Conservation (phyloP, 2,888 invertebrate genomes). For the Dryobotodes eremita region DNA sequence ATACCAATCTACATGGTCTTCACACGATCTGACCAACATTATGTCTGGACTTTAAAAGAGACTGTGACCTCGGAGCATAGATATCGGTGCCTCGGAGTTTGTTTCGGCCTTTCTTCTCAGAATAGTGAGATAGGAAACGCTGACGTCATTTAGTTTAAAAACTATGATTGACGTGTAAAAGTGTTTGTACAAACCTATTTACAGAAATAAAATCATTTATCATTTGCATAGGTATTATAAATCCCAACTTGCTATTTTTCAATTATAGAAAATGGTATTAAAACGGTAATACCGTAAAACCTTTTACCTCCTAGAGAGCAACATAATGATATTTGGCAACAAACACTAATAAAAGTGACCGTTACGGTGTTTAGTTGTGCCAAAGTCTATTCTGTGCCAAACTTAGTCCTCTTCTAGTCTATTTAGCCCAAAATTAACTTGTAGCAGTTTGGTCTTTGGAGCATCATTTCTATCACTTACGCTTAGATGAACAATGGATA, state of each 20-base stretch:
- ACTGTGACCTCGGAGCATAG: too few species aligned
- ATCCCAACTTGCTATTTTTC: background rate
- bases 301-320: conserved; percentile 23
- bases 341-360: conserved; percentile 52
- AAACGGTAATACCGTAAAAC: conserved; percentile 28
- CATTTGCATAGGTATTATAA: background rate
- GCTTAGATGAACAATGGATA: conserved; percentile 20
- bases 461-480: conserved; percentile 27
- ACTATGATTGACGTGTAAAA: too few species aligned
- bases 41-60: too few species aligned
- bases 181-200: too few species aligned
- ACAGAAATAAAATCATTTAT: too few species aligned
- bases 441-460: conserved; percentile 37
- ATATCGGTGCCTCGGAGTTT: too few species aligned
- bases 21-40: too few species aligned
- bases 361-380: conserved; percentile 43
- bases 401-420: conserved; percentile 37
- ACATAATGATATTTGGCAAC: conserved; percentile 54
- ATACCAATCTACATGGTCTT: too few species aligned
- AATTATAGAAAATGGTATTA: conserved; percentile 6
- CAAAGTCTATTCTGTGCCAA: conserved; percentile 50
- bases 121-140: too few species aligned
- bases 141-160: too few species aligned
- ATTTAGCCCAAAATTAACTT: conserved; percentile 52
- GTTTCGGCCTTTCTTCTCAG: too few species aligned